These are phyloP conservation scores for Carapus acus DNA, from an alignment of 2,797 vertebrate species.

Conservation along the genomic window DNA sequence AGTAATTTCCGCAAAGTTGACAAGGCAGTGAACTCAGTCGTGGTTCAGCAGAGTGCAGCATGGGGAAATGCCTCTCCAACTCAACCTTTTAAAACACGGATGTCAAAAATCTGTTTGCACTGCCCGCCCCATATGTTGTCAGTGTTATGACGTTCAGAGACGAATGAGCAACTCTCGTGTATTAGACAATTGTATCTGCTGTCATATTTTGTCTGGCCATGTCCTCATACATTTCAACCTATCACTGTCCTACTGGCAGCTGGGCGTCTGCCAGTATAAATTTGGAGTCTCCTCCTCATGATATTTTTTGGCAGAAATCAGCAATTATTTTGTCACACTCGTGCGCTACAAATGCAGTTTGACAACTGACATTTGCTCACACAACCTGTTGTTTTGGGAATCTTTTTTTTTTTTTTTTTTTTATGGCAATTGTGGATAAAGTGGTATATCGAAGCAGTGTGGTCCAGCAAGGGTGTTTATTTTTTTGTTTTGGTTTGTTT, in stretches of 20 bases:
- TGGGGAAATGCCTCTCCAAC: slow-evolving; percentile 18
- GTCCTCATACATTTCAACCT: slow-evolving; percentile 44
- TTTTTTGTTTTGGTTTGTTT: background rate
- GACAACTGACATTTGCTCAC: slow-evolving; percentile 47
- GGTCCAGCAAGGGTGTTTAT: slow-evolving; percentile 13
- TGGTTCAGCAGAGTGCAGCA: background rate
- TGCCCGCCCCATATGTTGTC: background rate
- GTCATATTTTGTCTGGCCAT: slow-evolving; percentile 15
- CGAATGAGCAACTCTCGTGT: slow-evolving; percentile 25
- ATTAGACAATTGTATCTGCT: slow-evolving; percentile 19
- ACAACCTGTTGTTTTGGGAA: slow-evolving; percentile 40
- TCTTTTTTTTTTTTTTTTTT: slow-evolving; percentile 42
- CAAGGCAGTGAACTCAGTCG: slow-evolving; percentile 11
- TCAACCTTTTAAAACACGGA: slow-evolving; percentile 18
- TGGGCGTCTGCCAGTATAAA: slow-evolving; percentile 41
- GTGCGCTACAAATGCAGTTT: slow-evolving; percentile 48
- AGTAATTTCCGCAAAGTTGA: slow-evolving; percentile 35
- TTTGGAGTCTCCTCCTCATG: slow-evolving; percentile 7
- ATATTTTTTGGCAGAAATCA: slow-evolving; percentile 36
- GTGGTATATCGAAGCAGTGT: slow-evolving; percentile 11
- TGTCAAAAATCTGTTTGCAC: slow-evolving; percentile 13
- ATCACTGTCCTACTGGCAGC: slow-evolving; percentile 46
- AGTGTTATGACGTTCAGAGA: slow-evolving; percentile 26
- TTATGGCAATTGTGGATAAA: slow-evolving; percentile 35
- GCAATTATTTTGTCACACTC: slow-evolving; percentile 42